Base-by-base conservation (phyloP, 2,113 vertebrate species). In the Elephantulus edwardii region DNA sequence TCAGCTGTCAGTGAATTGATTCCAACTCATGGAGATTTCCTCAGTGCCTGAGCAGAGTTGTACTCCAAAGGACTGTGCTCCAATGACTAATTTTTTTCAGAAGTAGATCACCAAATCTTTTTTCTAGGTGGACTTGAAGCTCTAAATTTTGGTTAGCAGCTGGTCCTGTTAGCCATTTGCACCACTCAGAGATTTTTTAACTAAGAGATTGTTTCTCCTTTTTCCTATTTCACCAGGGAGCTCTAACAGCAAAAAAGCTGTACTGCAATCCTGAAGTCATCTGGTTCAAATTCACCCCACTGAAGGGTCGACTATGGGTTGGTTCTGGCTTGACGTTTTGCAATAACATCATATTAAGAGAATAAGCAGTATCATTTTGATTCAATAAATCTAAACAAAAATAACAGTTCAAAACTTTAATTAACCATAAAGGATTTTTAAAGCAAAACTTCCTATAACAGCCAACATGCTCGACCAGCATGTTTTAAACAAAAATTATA, bases 321-420 rank as follows among this genome's bases (percentile, higher is more conserved):
- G n/a, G n/a, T n/a, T n/a, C n/a, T n/a, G n/a, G n/a, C n/a, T n/a
- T n/a, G n/a, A n/a, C n/a, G n/a, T n/a, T n/a, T n/a, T n/a, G n/a
- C n/a, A n/a, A n/a, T n/a, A n/a, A n/a, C n/a, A 16, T 35, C 64
- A 40, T 72, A 78, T 66, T 11, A 82, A 84, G 16, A 90, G 19
- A 87, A 83, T 11, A 84, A n/a, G 71, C 88, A 84, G 33, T 78
- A 83, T 78, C 68, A 86, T 86, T 77, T 82, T 85, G 33, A 4
- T 74, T 22, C n/a, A 79, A 26, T 60, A 79, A 66, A 60, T 62
- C 24, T 68, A 40, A 91, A 80, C 16, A 85, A 7, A 89, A 88
- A 85, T 20, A 83, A 8, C 11, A 48, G 38, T 24, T 8, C 52
- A 77, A 93, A 50, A 13, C 6, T 70, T 80, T 26, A 80, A 76